Evolutionary conservation across 1,140 invertebrate genomes (phyloP), one percentile per base, ranked within the genome.

Genomic region (Ylistrum balloti): DNA sequence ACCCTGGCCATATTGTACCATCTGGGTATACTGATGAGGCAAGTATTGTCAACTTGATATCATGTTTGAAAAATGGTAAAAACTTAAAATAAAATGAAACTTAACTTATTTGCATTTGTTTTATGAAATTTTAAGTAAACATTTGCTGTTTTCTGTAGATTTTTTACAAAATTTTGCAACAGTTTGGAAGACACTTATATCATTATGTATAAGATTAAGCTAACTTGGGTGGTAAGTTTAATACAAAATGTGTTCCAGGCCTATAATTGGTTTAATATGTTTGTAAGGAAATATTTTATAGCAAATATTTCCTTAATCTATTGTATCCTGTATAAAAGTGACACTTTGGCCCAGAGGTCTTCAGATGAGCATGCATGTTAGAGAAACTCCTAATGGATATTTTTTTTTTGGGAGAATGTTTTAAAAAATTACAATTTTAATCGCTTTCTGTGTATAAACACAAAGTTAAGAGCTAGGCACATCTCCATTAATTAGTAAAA

Each of bases 281-380:
- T 74, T 74, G 56, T 74, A 74, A 74, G 56, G 56, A 74, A 74
- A 74, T 74, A 74, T 74, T 74, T 74, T 74, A 74, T 74, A 74
- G 56, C 22, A 28, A 74, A 74, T 74, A 74, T 74, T 74, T 74
- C 3, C 56, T 74, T 74, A 74, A 74, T 74, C 56, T n/a, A 74
- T 74, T 28, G 56, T 74, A 74, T 74, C 56, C 56, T 74, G 56
- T 74, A 74, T 74, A 74, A 74, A 74, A 74, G 13, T 74, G 56
- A 74, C 56, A 74, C 56, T 74, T 28, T 74, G 56, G 56, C 56
- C 56, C 11, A 22, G 9, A 74, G 56, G 56, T 74, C 56, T 74
- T n/a, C 5, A n/a, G 56, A 74, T 74, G 56, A 74, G 56, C 56
- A 17, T 17, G 17, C 17, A 28, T 28, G 56, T 74, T 28, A 74